Percentiles rank a stretch among this genome's conserved stretches.
These are phyloP conservation scores for Takifugu bimaculatus DNA, from an alignment of 2,113 vertebrate genomes.

Conservation along the genomic window DNA sequence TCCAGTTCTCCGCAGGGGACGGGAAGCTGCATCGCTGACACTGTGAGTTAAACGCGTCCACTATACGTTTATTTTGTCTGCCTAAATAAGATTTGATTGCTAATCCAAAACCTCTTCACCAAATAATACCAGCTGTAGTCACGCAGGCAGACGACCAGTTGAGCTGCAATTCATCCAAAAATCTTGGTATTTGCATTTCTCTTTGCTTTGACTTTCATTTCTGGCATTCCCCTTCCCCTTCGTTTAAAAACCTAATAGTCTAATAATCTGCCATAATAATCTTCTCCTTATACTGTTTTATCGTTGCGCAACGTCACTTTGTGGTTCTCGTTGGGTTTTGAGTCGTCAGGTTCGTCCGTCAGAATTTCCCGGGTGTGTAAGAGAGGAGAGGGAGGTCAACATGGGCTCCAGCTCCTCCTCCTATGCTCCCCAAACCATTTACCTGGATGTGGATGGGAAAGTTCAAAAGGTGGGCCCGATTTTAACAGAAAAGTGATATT, in stretches of 20 bases:
- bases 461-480: constrained; percentile 70
- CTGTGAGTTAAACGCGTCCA: constrained; percentile 45
- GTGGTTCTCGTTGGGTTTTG: too few relatives aligned
- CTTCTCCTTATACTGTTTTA: too few relatives aligned
- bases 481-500: background rate
- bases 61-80: background rate
- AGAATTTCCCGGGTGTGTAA: constrained; percentile 13
- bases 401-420: constrained; percentile 78
- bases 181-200: background rate
- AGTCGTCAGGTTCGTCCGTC: background rate
- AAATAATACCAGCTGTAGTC: too few relatives aligned
- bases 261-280: too few relatives aligned
- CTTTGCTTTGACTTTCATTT: background rate
- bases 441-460: constrained; percentile 76
- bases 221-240: too few relatives aligned
- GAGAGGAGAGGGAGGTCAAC: constrained; percentile 49
- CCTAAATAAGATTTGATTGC: background rate
- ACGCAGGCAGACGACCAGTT: background rate
- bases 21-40: constrained; percentile 27
- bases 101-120: too few relatives aligned
- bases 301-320: too few relatives aligned
- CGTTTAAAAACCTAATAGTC: background rate
- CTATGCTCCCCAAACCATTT: constrained; percentile 71
- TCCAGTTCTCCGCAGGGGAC: constrained; percentile 17
- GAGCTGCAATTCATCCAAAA: background rate